phyloP scores from a whole-genome alignment of 2,797 vertebrate species.

The Sebastes baramenuke region DNA sequence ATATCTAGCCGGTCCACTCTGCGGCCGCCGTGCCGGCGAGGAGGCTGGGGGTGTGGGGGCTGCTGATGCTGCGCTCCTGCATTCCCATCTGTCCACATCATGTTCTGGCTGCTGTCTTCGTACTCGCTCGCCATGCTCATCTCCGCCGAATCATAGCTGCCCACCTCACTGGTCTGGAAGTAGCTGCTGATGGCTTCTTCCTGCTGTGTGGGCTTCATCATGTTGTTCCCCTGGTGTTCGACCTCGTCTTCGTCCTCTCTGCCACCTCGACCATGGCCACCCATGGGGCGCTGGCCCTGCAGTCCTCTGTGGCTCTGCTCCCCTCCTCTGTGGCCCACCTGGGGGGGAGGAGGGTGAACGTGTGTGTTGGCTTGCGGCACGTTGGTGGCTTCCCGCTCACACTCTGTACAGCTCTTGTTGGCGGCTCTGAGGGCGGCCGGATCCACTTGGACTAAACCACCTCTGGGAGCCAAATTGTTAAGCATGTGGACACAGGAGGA shows the following conservation, averaged over 20 bases:
- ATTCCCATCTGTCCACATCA: conserved; percentile 82
- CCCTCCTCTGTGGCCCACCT: conserved; percentile 74
- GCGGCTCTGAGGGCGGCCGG: conserved; percentile 76
- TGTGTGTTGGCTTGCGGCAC: conserved; percentile 71
- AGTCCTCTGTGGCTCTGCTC: conserved; percentile 71
- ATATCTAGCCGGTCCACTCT: conserved; percentile 96
- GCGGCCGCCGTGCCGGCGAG: conserved; percentile 85
- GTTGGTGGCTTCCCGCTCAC: conserved; percentile 72
- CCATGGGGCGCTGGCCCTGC: conserved; percentile 67
- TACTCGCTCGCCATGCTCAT: conserved; percentile 83
- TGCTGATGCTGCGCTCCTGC: conserved; percentile 62
- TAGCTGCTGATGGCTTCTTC: conserved; percentile 84
- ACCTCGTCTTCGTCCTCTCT: conserved; percentile 68
- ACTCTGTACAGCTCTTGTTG: conserved; percentile 81
- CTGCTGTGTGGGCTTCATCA: conserved; percentile 78
- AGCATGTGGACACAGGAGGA: conserved; percentile 78
- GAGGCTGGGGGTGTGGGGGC: conserved; percentile 69
- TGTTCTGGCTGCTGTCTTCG: conserved; percentile 79
- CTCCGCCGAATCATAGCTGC: conserved; percentile 81
- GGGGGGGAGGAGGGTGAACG: conserved; percentile 71
- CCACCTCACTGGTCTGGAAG: conserved; percentile 83
- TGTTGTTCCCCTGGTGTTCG: conserved; percentile 69
- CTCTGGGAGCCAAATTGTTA: conserved; percentile 65
- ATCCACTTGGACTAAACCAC: conserved; percentile 88
- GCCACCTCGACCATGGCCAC: conserved; percentile 56